Percentiles rank a stretch among this genome's conserved stretches.
phyloP scores from a whole-genome alignment of 2,888 invertebrate genomes.

The Lasioglossum lativentre region DNA sequence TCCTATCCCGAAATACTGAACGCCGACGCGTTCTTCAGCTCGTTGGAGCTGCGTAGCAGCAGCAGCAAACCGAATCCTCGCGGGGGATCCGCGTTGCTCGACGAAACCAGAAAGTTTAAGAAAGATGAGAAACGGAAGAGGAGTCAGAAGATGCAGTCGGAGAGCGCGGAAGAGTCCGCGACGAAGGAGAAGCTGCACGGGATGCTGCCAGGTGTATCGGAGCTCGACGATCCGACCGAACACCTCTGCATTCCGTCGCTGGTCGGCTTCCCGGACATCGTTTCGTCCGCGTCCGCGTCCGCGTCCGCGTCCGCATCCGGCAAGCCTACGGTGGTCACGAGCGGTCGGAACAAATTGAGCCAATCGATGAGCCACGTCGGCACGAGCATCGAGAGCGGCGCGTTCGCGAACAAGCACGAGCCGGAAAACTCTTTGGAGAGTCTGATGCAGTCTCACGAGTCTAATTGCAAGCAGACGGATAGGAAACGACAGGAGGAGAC shows the following conservation, averaged over 20 bases:
- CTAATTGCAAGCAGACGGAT: conserved; percentile 61
- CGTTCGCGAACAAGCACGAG: conserved; percentile 67
- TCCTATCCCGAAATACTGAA: conserved; percentile 86
- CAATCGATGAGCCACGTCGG: conserved; percentile 60
- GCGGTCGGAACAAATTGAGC: conserved; percentile 41
- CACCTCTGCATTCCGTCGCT: conserved; percentile 81
- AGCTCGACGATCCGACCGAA: conserved; percentile 81
- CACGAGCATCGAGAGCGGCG: conserved; percentile 53
- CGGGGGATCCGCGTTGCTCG: conserved; percentile 63
- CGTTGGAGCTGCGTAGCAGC: conserved; percentile 92
- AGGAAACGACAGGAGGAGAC: conserved; percentile 75
- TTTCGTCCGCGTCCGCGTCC: conserved; percentile 73
- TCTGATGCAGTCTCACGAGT: conserved; percentile 57
- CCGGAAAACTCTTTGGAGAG: conserved; percentile 65
- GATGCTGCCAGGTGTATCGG: conserved; percentile 78
- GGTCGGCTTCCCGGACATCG: conserved; percentile 83
- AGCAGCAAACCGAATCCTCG: conserved; percentile 87
- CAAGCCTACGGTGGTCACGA: conserved; percentile 51
- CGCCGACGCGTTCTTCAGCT: conserved; percentile 95
- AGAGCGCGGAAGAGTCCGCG: conserved; percentile 63
- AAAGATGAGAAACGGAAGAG: conserved; percentile 66
- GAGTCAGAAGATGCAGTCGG: conserved; percentile 69
- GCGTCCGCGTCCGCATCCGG: conserved; percentile 67
- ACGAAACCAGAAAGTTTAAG: conserved; percentile 71
- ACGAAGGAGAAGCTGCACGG: conserved; percentile 78